phyloP scores from a whole-genome alignment of 2,888 invertebrate species.

The Trimorus sp. region DNA sequence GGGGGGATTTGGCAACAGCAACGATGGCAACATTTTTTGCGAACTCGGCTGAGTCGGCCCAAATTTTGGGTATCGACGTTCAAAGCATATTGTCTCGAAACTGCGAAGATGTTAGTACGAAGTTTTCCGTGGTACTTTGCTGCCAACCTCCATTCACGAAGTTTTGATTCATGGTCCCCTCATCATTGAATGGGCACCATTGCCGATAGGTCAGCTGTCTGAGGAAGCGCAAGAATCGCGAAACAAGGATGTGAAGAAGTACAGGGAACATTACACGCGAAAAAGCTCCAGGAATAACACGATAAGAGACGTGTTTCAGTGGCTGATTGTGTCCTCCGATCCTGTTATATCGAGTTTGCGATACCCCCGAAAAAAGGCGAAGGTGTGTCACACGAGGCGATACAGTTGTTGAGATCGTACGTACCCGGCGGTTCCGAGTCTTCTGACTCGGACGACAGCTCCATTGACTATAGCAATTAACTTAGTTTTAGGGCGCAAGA shows the following conservation, averaged over 20 bases:
- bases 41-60: conserved; percentile 47
- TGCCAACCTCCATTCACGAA: conserved; percentile 20
- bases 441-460: not conserved
- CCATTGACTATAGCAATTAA: not conserved
- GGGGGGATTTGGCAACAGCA: conserved; percentile 55
- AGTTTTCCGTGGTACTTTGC: conserved; percentile 25
- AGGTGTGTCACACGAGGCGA: conserved; percentile 1
- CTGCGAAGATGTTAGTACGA: conserved; percentile 37
- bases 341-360: conserved; percentile 16
- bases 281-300: conserved; percentile 15
- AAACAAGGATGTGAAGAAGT: conserved; percentile 66
- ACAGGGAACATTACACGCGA: conserved; percentile 40
- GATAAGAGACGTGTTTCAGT: conserved; percentile 20
- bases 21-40: conserved; percentile 67
- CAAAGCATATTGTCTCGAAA: conserved; percentile 38
- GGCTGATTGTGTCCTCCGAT: conserved; percentile 28
- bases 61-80: conserved; percentile 48
- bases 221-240: conserved; percentile 74
- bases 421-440: not conserved
- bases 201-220: conserved; percentile 71
- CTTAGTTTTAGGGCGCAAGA: not conserved
- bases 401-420: not conserved
- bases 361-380: conserved; percentile 16
- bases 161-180: conserved; percentile 21
- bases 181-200: conserved; percentile 44